Percentiles rank a stretch among this genome's conserved stretches.
Evolutionary conservation across 2,797 vertebrate species (phyloP).

Genomic region (Cheirogaleus major): DNA sequence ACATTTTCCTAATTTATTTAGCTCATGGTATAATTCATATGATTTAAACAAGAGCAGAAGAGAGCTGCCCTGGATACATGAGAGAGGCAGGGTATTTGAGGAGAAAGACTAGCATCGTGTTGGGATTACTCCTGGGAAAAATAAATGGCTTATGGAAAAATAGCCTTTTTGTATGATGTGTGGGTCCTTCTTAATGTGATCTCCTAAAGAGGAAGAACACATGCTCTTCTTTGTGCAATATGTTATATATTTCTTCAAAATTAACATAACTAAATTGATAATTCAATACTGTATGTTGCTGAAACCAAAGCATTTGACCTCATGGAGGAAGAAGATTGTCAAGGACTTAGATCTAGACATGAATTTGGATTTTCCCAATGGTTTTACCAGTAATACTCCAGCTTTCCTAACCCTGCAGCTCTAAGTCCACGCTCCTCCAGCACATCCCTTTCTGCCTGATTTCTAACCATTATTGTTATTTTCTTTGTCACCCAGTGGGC

Average conservation of each 20-base stretch:
- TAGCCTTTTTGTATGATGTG: not conserved
- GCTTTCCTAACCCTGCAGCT: not conserved
- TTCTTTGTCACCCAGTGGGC: not conserved
- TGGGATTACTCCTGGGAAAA: not conserved
- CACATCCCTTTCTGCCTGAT: not conserved
- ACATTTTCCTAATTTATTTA: conserved; percentile 47
- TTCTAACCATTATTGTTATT: not conserved
- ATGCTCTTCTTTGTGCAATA: not conserved
- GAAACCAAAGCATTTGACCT: not conserved
- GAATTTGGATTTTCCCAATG: not conserved
- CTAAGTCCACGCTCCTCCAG: not conserved
- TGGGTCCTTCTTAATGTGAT: not conserved
- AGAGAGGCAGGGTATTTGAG: not conserved
- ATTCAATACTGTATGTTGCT: not conserved
- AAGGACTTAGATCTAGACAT: not conserved
- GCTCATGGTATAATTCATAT: conserved; percentile 33
- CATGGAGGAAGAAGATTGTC: not conserved
- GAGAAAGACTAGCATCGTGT: not conserved
- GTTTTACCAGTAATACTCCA: not conserved
- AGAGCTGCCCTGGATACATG: not conserved
- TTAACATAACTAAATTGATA: not conserved
- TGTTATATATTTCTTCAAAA: not conserved
- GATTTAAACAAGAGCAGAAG: not conserved
- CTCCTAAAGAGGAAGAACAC: not conserved
- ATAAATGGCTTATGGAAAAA: not conserved